Base-by-base conservation (phyloP, 2,888 invertebrate genomes). In the Agrypnus murinus region DNA sequence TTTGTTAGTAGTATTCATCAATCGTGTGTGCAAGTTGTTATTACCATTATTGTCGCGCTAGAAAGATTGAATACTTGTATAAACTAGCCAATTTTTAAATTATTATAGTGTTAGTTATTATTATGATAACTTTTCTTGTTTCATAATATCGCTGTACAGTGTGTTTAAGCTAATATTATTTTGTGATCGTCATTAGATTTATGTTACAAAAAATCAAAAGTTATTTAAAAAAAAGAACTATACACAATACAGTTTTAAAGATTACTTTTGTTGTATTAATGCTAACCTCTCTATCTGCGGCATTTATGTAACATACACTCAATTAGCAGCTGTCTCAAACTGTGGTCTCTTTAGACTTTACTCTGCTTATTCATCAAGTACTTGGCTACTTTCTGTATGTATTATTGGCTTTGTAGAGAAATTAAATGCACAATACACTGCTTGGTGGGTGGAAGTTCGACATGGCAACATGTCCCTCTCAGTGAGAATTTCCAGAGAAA, bases 1-100 rank as follows among this genome's bases (percentile, higher is more conserved):
- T 55, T 58, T 31, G 40, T 48, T 65, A 53, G 71, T 71, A 64
- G 67, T 71, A 67, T 71, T 72, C 70, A 58, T 65, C 69, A 45
- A 71, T 69, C 65, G 55, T 62, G 48, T 62, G 48, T 63, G 68
- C 69, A 65, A 12, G 14, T 14, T 58, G 64, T 72, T 72, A 70
- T 75, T 63, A 67, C 71, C 66, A 65, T 63, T 65, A n/a, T 32
- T 59, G 65, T 45, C 59, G 43, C 40, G 57, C 31, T n/a, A n/a
- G 72, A 63, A 36, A 58, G 68, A 45, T 64, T 48, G 68, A 60
- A 70, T 67, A 69, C 63, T 15, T 69, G 59, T 65, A 69, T 38
- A 69, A 69, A 69, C 40, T 69, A 69, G 69, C 64, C 64, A 69
- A 69, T 69, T 69, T 65, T 19, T 50, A 55, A 55, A 55, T 55